phyloP scores from a whole-genome alignment of 1,140 invertebrate genomes.

The Thalassaphorura encarpata region DNA sequence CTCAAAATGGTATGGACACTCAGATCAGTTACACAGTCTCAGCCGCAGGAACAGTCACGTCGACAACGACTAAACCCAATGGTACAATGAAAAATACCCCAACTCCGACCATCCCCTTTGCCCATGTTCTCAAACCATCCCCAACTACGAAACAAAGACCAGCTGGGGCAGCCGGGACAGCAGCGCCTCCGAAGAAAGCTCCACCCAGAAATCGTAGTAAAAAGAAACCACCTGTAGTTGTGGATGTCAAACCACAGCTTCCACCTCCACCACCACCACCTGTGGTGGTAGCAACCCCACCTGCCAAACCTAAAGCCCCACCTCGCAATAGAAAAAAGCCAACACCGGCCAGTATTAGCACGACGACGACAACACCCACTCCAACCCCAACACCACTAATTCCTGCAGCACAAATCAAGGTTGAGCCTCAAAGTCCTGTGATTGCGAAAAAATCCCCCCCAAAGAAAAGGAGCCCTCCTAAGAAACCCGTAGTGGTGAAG shows the following conservation, averaged over 20 bases:
- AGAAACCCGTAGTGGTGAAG: too few species aligned
- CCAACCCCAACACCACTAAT: not conserved
- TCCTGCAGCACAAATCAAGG: not conserved
- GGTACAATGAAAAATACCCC: slow-evolving; percentile 9
- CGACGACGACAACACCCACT: not conserved
- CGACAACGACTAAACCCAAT: not conserved
- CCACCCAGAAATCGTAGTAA: not conserved
- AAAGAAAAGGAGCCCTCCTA: too few species aligned
- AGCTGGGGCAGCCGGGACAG: slow-evolving; percentile 3
- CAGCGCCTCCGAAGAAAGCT: not conserved
- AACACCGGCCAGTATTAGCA: not conserved
- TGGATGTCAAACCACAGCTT: not conserved
- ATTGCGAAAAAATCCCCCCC: not conserved
- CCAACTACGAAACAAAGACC: not conserved
- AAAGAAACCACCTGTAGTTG: slow-evolving; percentile 4
- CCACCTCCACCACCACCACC: not conserved
- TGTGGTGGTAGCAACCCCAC: too few species aligned
- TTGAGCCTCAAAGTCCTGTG: not conserved
- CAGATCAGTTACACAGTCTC: not conserved
- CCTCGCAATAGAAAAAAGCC: not conserved
- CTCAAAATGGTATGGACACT: not conserved
- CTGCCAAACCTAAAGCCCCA: not conserved
- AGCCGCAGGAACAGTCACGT: not conserved
- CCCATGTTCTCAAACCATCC: not conserved
- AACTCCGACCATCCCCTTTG: not conserved